Conservation (phyloP, 2,113 vertebrate species). For the Passer montanus region DNA sequence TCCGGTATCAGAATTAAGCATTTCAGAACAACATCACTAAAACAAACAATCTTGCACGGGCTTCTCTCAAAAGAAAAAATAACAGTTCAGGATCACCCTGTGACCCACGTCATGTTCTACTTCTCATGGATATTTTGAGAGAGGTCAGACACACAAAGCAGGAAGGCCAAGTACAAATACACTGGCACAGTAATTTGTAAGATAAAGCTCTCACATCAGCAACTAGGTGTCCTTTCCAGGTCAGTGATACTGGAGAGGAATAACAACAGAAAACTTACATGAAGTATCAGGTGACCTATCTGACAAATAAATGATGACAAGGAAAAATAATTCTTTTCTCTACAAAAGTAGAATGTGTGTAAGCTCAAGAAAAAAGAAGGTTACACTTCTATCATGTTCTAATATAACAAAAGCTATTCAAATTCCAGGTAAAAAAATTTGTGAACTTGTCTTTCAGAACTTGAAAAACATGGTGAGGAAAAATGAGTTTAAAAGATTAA, state of each 20-base stretch:
- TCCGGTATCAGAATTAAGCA: background rate
- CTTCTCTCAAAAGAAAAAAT: background rate
- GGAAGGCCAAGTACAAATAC: background rate
- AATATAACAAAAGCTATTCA: background rate
- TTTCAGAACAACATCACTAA: background rate
- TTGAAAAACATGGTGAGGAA: background rate
- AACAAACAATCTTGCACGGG: background rate
- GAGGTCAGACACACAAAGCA: background rate
- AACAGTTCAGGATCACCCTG: background rate
- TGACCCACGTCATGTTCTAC: background rate
- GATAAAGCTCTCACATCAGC: background rate
- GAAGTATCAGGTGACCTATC: background rate
- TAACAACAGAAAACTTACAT: background rate
- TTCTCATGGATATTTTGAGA: background rate
- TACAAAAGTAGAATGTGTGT: background rate
- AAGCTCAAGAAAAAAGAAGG: background rate
- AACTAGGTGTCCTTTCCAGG: background rate
- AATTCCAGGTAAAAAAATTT: background rate
- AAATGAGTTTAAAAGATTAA: background rate
- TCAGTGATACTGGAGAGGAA: background rate
- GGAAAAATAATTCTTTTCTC: background rate
- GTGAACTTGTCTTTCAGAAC: background rate
- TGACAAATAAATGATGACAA: background rate
- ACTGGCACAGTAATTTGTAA: background rate
- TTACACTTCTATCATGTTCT: background rate